A percentile compares a stretch with the other conserved stretches of the same genome.
Conservation (phyloP, 2,888 invertebrate genomes). For the Cybosia mesomella region DNA sequence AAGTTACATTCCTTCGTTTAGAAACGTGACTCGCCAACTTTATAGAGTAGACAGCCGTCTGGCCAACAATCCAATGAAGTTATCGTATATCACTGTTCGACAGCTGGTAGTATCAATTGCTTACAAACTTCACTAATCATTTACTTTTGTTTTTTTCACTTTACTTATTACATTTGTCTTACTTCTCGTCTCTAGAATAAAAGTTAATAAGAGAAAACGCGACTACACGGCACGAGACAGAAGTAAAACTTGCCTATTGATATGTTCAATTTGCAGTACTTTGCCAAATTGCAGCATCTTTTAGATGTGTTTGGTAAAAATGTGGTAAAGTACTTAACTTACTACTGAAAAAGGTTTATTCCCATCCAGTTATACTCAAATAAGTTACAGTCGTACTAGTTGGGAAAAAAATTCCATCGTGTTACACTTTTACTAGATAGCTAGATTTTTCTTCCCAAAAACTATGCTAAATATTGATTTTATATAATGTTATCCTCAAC, state of each 20-base stretch:
- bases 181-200: slow-evolving; percentile 18
- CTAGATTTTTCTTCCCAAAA: too few species aligned
- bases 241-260: neutral
- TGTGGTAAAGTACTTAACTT: neutral
- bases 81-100: slow-evolving; percentile 34
- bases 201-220: slow-evolving; percentile 11
- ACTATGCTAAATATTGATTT: too few species aligned
- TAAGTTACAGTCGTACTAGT: too few species aligned
- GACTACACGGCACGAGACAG: neutral
- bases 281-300: neutral
- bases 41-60: slow-evolving; percentile 23
- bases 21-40: slow-evolving; percentile 29
- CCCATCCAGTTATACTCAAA: too few species aligned
- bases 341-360: neutral
- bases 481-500: too few species aligned
- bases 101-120: slow-evolving; percentile 34
- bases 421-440: too few species aligned
- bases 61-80: slow-evolving; percentile 23
- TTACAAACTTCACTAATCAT: slow-evolving; percentile 44
- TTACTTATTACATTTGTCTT: slow-evolving; percentile 28
- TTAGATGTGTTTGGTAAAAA: neutral
- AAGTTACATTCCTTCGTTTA: slow-evolving; percentile 14
- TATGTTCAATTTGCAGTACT: neutral
- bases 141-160: slow-evolving; percentile 33
- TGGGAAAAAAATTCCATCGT: too few species aligned